Evolutionary conservation across 2,888 invertebrate species (phyloP).

Genomic region (Lochmaea capreae): DNA sequence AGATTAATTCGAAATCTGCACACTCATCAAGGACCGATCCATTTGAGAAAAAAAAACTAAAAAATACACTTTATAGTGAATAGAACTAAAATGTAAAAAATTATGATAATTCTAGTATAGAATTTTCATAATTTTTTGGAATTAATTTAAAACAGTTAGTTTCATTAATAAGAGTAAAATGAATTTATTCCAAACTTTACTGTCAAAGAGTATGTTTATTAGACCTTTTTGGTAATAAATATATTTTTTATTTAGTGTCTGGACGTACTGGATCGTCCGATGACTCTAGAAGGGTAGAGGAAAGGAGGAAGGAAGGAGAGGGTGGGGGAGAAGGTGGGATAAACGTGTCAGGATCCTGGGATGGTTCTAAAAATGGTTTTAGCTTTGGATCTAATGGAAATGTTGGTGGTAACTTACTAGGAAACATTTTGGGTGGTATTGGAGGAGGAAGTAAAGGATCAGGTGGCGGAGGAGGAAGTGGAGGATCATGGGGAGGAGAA

Average conservation of each 20-base stretch:
- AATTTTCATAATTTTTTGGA: too few species aligned
- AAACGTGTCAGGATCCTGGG: not conserved
- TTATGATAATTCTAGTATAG: too few species aligned
- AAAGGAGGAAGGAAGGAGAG: too few species aligned
- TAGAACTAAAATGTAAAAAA: too few species aligned
- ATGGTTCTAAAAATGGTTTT: not conserved
- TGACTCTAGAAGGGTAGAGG: not conserved
- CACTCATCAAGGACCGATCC: too few species aligned
- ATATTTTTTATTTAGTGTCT: not conserved
- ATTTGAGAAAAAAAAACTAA: too few species aligned
- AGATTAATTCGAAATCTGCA: too few species aligned
- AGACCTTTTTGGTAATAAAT: not conserved
- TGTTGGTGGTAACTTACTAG: not conserved
- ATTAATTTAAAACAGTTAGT: too few species aligned
- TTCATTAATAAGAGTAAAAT: too few species aligned
- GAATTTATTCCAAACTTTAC: too few species aligned
- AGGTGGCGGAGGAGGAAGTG: not conserved
- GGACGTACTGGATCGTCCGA: not conserved
- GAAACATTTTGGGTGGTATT: not conserved
- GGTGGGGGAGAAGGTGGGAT: not conserved
- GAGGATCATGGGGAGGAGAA: not conserved
- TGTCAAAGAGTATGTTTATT: too few species aligned
- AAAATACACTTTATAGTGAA: too few species aligned
- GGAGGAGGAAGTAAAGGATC: constrained; percentile 15
- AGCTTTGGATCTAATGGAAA: not conserved